A percentile compares a stretch with the other conserved stretches of the same genome.
These are phyloP conservation scores for Eptatretus burgeri DNA, from an alignment of 2,113 vertebrate genomes.

Conservation along the genomic window DNA sequence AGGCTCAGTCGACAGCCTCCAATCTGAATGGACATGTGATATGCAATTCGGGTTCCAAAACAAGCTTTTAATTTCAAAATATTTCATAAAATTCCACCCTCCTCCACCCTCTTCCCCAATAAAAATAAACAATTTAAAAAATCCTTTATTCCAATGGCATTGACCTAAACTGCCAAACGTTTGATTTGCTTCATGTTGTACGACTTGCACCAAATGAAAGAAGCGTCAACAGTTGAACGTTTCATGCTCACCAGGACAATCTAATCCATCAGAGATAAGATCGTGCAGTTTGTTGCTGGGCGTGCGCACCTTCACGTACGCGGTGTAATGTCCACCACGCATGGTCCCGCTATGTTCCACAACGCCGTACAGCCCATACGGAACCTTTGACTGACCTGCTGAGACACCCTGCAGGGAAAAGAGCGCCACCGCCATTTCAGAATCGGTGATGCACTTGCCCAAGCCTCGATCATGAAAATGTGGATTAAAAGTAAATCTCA, in stretches of 20 bases:
- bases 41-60: too few relatives aligned
- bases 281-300: neutral
- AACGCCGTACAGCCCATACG: slow-evolving; percentile 63
- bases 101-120: neutral
- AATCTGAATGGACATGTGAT: too few relatives aligned
- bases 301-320: slow-evolving; percentile 42
- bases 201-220: neutral
- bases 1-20: too few relatives aligned
- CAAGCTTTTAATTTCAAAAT: too few relatives aligned
- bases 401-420: slow-evolving; percentile 23
- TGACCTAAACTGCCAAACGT: neutral
- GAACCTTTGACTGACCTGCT: slow-evolving; percentile 25
- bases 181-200: neutral
- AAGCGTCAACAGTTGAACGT: neutral
- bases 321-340: slow-evolving; percentile 86
- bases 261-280: neutral
- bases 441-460: too few relatives aligned
- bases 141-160: neutral
- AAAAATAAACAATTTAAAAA: neutral
- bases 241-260: too few relatives aligned
- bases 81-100: too few relatives aligned
- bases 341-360: slow-evolving; percentile 90
- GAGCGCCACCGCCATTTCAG: neutral
- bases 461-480: too few relatives aligned
- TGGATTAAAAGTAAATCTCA: too few relatives aligned